These are phyloP conservation scores for Hesperophylax magnus DNA, from an alignment of 1,140 invertebrate species.

Conservation along the genomic window DNA sequence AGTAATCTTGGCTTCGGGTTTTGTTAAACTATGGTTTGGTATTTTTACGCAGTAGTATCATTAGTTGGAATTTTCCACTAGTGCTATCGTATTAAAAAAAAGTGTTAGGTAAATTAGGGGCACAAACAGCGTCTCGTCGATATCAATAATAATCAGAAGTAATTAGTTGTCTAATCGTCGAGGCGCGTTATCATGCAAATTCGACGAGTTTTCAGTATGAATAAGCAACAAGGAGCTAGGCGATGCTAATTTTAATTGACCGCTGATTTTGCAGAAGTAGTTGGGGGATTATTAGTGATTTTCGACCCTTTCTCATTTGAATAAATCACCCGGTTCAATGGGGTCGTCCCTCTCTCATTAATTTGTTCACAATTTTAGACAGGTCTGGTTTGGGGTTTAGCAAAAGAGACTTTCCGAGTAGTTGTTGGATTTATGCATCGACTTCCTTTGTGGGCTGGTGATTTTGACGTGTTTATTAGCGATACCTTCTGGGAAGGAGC, in stretches of 20 bases:
- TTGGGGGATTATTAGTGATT: slow-evolving; percentile 48
- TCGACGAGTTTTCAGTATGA: slow-evolving; percentile 19
- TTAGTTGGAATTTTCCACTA: no score
- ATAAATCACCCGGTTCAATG: slow-evolving; percentile 13
- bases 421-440: no score
- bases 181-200: slow-evolving; percentile 12
- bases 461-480: no score
- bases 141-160: not conserved
- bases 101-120: no score
- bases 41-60: no score
- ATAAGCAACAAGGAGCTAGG: slow-evolving; percentile 21
- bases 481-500: no score
- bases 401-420: no score
- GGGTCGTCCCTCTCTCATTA: not conserved
- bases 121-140: no score
- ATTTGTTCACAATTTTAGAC: slow-evolving; percentile 15
- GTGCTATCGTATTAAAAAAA: no score
- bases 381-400: not conserved
- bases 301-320: slow-evolving; percentile 35
- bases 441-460: no score
- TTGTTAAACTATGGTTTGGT: no score
- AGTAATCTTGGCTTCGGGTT: no score
- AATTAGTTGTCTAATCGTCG: not conserved
- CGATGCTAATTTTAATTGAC: slow-evolving; percentile 49
- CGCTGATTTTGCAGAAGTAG: slow-evolving; percentile 44